phyloP scores from a whole-genome alignment of 2,888 invertebrate species.

The Muscina levida region DNA sequence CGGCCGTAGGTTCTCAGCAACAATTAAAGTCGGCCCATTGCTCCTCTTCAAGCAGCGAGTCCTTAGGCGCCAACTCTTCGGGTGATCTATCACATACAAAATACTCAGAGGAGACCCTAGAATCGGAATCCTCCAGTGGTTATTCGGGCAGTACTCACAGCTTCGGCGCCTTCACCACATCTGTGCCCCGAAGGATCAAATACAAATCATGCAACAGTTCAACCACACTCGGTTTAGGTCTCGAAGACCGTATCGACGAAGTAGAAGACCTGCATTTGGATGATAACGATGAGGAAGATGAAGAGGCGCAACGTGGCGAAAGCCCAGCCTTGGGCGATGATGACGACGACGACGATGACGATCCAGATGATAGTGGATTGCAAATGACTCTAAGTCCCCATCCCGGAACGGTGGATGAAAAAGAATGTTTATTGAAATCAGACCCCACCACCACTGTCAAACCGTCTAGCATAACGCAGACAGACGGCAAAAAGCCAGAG shows the following conservation, averaged over 20 bases:
- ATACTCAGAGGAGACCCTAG: conserved; percentile 69
- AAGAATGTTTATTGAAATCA: conserved; percentile 43
- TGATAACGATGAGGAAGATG: conserved; percentile 68
- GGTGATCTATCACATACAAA: conserved; percentile 66
- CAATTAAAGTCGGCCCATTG: conserved; percentile 70
- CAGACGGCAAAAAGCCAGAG: conserved; percentile 52
- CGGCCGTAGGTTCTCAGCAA: conserved; percentile 66
- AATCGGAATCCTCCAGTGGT: conserved; percentile 65
- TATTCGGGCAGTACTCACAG: conserved; percentile 61
- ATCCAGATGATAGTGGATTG: conserved; percentile 59
- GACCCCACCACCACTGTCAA: conserved; percentile 18
- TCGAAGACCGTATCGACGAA: conserved; percentile 76
- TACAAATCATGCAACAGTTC: conserved; percentile 72
- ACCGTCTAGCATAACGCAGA: conserved; percentile 13
- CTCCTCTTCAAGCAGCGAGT: conserved; percentile 74
- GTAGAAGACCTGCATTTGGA: conserved; percentile 73
- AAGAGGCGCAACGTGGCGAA: conserved; percentile 61
- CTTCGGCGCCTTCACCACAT: conserved; percentile 46
- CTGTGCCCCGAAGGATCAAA: conserved; percentile 70
- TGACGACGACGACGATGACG: conserved; percentile 60
- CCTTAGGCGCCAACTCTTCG: conserved; percentile 74
- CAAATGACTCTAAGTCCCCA: conserved; percentile 54
- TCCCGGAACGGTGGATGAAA: conserved; percentile 29
- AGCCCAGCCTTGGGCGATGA: conserved; percentile 66
- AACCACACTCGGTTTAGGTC: conserved; percentile 73